These are phyloP conservation scores for Patella caerulea DNA, from an alignment of 2,888 invertebrate species.

Conservation along the genomic window DNA sequence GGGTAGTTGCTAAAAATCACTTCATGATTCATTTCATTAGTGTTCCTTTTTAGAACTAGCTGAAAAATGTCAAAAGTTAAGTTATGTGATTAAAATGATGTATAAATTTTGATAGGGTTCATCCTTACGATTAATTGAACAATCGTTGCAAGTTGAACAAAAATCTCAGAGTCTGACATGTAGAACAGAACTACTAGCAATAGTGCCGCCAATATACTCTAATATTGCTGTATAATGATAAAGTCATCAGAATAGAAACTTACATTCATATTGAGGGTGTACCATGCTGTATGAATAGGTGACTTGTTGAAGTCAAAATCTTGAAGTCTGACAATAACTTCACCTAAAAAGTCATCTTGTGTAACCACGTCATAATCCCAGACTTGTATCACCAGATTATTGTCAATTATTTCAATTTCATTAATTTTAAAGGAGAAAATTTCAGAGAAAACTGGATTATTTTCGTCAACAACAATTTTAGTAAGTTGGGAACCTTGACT, in stretches of 20 bases:
- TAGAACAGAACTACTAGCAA: too few species aligned
- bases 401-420: conserved; percentile 46
- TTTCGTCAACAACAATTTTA: conserved; percentile 48
- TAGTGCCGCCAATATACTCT: too few species aligned
- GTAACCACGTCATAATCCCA: conserved; percentile 60
- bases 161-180: too few species aligned
- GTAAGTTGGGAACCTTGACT: conserved; percentile 51
- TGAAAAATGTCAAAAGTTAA: too few species aligned
- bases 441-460: conserved; percentile 62
- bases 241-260: not conserved
- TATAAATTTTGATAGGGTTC: too few species aligned
- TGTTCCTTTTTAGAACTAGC: too few species aligned
- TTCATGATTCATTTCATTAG: too few species aligned
- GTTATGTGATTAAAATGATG: too few species aligned
- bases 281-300: conserved; percentile 61
- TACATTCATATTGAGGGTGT: conserved; percentile 63
- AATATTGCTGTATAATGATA: not conserved
- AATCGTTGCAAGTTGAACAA: too few species aligned
- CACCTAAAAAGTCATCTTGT: conserved; percentile 64
- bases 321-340: conserved; percentile 54
- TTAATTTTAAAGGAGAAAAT: conserved; percentile 62
- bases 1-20: too few species aligned
- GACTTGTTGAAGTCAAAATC: conserved; percentile 53
- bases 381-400: conserved; percentile 57
- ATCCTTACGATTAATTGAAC: too few species aligned